Percentiles rank a stretch among this genome's conserved stretches.
phyloP scores from a whole-genome alignment of 2,888 invertebrate genomes.

The Isoperla grammatica region DNA sequence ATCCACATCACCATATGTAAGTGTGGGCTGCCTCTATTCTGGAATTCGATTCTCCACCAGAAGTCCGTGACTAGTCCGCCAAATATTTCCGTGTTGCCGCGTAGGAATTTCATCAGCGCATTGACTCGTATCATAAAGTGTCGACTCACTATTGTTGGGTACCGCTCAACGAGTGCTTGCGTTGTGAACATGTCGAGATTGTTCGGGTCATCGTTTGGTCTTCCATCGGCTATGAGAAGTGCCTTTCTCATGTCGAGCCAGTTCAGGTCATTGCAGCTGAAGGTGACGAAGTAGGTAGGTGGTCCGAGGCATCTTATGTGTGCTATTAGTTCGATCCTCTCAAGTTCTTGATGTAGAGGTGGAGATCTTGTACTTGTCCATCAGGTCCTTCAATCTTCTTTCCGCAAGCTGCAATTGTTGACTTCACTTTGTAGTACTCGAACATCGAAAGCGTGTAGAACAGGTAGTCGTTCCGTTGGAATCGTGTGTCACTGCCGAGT shows the following conservation, averaged over 20 bases:
- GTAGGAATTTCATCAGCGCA: no score
- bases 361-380: conserved; percentile 32
- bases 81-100: no score
- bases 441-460: conserved; percentile 15
- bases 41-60: no score
- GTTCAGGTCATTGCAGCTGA: conserved; percentile 9
- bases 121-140: conserved; percentile 28
- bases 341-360: conserved; percentile 38
- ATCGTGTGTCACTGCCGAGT: conserved; percentile 15
- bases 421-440: conserved; percentile 26
- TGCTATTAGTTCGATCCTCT: conserved; percentile 30
- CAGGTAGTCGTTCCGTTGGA: conserved; percentile 17
- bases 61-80: no score
- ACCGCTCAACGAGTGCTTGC: conserved; percentile 21
- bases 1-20: no score
- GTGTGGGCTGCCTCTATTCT: no score
- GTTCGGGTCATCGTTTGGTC: no score
- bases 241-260: no score
- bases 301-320: conserved; percentile 18
- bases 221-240: no score
- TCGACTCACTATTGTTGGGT: conserved; percentile 28
- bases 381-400: conserved; percentile 22
- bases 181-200: no score
- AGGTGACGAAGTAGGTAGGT: conserved; percentile 9
- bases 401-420: conserved; percentile 34